Conservation (phyloP, 2,797 vertebrate genomes). For the Eutrigla gurnardus region DNA sequence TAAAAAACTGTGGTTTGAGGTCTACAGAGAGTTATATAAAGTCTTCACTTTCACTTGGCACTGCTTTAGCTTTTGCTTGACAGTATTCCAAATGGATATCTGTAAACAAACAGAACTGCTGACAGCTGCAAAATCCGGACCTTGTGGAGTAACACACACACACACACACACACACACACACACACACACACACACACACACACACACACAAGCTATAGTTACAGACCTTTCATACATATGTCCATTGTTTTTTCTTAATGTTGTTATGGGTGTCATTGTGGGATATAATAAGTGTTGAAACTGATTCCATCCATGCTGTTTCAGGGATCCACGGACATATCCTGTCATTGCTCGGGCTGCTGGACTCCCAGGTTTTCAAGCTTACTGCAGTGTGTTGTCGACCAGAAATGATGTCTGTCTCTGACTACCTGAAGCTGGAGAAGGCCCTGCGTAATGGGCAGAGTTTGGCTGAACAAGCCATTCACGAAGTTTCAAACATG, state of each 20-base stretch:
- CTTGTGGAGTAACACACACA: background rate
- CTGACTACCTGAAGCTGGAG: slow-evolving; percentile 79
- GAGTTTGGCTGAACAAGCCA: slow-evolving; percentile 67
- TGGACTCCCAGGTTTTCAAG: slow-evolving; percentile 82
- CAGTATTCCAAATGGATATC: background rate
- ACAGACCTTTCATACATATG: background rate
- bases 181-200: background rate
- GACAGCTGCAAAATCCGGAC: slow-evolving; percentile 5
- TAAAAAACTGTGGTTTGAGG: background rate
- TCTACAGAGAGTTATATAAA: background rate
- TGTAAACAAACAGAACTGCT: slow-evolving; percentile 5
- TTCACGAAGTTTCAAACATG: slow-evolving; percentile 56
- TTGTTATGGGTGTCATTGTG: background rate
- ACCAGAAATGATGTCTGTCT: slow-evolving; percentile 33
- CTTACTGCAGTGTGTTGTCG: slow-evolving; percentile 52
- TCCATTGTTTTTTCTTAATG: background rate
- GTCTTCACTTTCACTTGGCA: background rate
- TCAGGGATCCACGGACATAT: slow-evolving; percentile 82
- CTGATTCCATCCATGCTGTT: slow-evolving; percentile 23
- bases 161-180: background rate
- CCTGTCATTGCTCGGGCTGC: slow-evolving; percentile 68
- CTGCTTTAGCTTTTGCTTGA: slow-evolving; percentile 6
- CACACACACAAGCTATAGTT: background rate
- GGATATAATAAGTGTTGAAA: background rate
- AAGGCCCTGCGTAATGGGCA: slow-evolving; percentile 75